Evolutionary conservation across 2,888 invertebrate genomes (phyloP), one percentile per base, ranked within the genome.

Genomic region (Drosophila eohydei): DNA sequence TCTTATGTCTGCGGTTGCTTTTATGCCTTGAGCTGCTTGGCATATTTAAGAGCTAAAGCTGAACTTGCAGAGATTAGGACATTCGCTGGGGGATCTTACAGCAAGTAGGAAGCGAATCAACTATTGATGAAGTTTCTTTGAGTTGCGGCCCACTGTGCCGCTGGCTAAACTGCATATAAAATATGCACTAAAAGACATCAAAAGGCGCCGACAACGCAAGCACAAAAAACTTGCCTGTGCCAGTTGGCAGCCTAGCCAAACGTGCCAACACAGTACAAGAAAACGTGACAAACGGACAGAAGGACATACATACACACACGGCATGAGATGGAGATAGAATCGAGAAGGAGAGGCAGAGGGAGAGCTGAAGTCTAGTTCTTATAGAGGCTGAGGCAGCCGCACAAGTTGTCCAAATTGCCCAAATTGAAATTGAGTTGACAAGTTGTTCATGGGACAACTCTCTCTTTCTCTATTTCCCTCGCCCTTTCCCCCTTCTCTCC

Each of bases 401-500:
- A 88, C 76, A 89, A 89, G 89, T 89, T 89, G 84, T 71, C 72
- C 81, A 89, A 89, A 89, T 89, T 87, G 86, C 83, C 86, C 83
- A 89, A 87, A 87, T 89, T 87, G 90, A 87, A 89, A 87, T 88
- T 88, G 88, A 87, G 86, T 87, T 87, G 86, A 87, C 86, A 87
- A 89, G 83, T 86, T 86, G 78, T 83, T 69, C 78, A 67, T 63
- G 80, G 76, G 68, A 54, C 54, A 34, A 50, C 50, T 50, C 32
- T 11, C 5, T 32, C 30, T 5, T 14, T 14, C 28, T 7, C 3
- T 26, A 1, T 12, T n/a, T 7, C 30, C 9, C 12, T 28, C 2
- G 0, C 30, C 9, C n/a, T 4, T 16, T 6, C 16, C 16, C 2
- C 30, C 2, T 30, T n/a, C 46, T 26, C 30, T 50, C 16, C 0